These are phyloP conservation scores for Perognathus longimembris DNA, from an alignment of 2,113 vertebrate genomes.

Conservation along the genomic window DNA sequence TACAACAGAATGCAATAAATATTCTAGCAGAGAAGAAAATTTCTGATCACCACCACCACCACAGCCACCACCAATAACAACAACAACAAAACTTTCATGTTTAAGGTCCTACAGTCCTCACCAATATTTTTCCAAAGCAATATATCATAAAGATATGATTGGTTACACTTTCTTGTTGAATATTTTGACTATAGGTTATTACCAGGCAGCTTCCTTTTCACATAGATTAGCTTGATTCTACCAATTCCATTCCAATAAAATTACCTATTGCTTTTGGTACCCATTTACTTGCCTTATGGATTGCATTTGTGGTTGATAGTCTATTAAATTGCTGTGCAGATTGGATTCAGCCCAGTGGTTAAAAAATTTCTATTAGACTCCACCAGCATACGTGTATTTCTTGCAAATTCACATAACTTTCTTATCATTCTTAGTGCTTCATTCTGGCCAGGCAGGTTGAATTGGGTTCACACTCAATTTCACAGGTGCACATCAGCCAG, in stretches of 20 bases:
- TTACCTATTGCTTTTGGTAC: conserved; percentile 53
- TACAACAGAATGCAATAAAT: neutral
- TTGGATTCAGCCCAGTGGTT: conserved; percentile 75
- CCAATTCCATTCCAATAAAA: conserved; percentile 67
- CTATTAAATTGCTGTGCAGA: conserved; percentile 79
- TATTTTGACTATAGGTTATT: conserved; percentile 40
- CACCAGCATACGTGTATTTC: conserved; percentile 72
- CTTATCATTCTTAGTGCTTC: conserved; percentile 46
- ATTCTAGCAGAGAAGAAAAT: neutral
- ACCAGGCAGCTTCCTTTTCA: conserved; percentile 47
- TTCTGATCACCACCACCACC: neutral
- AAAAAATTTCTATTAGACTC: conserved; percentile 80
- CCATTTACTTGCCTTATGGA: conserved; percentile 75
- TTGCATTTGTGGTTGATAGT: conserved; percentile 72
- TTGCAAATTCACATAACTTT: conserved; percentile 67
- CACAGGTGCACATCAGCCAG: conserved; percentile 38
- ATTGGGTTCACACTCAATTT: conserved; percentile 62
- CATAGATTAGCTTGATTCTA: conserved; percentile 58
- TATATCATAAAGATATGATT: conserved; percentile 45
- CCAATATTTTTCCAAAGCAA: conserved; percentile 31
- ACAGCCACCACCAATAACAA: neutral
- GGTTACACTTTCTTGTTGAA: conserved; percentile 57
- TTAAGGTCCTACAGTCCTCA: neutral
- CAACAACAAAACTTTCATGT: neutral
- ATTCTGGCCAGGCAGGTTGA: conserved; percentile 27